Conservation (phyloP, 2,888 invertebrate genomes). For the Caenorhabditis sp. region DNA sequence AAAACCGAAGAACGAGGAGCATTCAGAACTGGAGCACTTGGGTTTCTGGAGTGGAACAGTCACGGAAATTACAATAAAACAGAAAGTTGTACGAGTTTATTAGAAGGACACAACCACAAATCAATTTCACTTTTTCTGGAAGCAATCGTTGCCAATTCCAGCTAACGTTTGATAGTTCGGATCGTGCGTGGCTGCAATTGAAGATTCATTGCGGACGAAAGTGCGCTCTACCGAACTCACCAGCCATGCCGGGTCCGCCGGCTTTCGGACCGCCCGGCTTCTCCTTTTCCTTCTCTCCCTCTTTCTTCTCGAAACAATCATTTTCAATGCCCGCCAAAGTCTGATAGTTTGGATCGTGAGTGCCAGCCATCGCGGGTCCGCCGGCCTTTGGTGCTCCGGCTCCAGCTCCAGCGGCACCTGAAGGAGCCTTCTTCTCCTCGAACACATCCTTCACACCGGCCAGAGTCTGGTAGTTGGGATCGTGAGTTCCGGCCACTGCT, state of each 20-base stretch:
- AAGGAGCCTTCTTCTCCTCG: too few relatives aligned
- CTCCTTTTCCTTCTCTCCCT: neutral
- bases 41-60: too few relatives aligned
- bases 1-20: too few relatives aligned
- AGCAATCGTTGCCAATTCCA: constrained; percentile 14
- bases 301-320: neutral
- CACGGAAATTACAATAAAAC: too few relatives aligned
- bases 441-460: too few relatives aligned
- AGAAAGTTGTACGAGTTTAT: too few relatives aligned
- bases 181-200: constrained; percentile 4
- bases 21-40: too few relatives aligned
- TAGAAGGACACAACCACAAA: too few relatives aligned
- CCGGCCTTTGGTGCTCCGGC: neutral
- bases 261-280: neutral
- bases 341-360: neutral
- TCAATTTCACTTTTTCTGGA: constrained; percentile 4
- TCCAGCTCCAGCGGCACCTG: too few relatives aligned
- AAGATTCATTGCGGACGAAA: neutral
- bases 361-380: neutral
- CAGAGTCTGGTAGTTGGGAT: neutral
- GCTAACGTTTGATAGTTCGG: constrained; percentile 8
- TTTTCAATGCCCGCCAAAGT: neutral
- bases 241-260: neutral
- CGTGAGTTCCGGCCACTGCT: neutral
- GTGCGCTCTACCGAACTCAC: neutral